Conservation (phyloP, 2,797 vertebrate species). For the Mormyrus proboscirostris region DNA sequence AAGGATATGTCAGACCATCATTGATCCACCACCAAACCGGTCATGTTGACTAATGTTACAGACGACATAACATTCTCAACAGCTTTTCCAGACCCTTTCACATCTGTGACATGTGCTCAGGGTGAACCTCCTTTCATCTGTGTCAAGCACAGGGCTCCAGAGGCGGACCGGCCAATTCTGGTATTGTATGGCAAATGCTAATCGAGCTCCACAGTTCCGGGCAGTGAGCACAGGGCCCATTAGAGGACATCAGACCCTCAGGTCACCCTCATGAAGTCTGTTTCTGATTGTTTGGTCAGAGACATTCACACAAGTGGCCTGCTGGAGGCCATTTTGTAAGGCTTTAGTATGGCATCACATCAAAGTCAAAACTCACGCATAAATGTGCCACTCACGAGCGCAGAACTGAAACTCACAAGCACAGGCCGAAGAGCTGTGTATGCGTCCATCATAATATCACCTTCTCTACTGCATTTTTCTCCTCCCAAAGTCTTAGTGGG, state of each 20-base stretch:
- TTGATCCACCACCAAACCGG: neutral
- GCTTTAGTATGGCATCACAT: no score
- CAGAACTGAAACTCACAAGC: no score
- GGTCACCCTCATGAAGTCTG: neutral
- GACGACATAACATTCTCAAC: neutral
- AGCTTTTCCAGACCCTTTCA: neutral
- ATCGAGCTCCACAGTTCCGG: no score
- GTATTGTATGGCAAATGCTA: neutral
- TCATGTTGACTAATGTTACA: neutral
- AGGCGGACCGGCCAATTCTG: neutral
- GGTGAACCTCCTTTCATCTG: neutral
- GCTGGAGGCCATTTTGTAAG: neutral
- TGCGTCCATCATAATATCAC: no score
- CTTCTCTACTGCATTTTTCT: no score
- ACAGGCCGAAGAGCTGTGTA: no score
- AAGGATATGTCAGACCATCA: neutral
- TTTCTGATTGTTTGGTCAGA: neutral
- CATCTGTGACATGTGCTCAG: neutral
- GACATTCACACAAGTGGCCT: neutral
- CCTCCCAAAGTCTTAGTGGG: no score
- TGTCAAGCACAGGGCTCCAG: neutral
- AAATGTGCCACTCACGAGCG: no score
- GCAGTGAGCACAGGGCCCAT: no score
- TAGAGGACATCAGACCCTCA: neutral
- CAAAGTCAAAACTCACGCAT: no score